Percentiles rank a stretch among this genome's conserved stretches.
phyloP scores from a whole-genome alignment of 2,888 invertebrate genomes.

The Tetheella fluctuosa region DNA sequence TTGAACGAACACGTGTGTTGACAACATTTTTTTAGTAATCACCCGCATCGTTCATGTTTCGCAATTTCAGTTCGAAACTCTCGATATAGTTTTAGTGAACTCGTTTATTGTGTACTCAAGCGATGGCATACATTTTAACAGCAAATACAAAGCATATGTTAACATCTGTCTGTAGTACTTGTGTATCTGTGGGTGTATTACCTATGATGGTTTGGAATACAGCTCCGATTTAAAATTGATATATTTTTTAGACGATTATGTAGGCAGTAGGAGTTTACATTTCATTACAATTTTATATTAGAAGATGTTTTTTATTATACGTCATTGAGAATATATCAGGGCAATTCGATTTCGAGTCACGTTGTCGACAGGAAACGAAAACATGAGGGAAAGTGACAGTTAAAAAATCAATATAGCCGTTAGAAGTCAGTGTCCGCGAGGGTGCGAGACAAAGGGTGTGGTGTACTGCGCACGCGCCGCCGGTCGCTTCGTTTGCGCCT shows the following conservation, averaged over 20 bases:
- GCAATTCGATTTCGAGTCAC: constrained; percentile 13
- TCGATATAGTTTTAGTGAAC: constrained; percentile 5
- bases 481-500: constrained; percentile 47
- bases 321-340: constrained; percentile 17
- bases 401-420: constrained; percentile 83
- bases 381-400: constrained; percentile 66
- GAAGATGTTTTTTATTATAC: not conserved
- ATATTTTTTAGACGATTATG: no score
- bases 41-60: constrained; percentile 66
- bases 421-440: constrained; percentile 73
- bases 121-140: not conserved
- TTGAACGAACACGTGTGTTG: constrained; percentile 80
- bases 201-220: not conserved
- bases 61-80: constrained; percentile 33
- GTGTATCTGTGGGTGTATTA: not conserved
- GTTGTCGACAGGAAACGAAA: constrained; percentile 24
- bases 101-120: constrained; percentile 4
- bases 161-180: not conserved
- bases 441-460: constrained; percentile 69
- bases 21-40: constrained; percentile 65
- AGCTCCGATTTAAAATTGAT: not conserved
- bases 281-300: not conserved
- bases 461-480: constrained; percentile 60
- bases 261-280: no score
- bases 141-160: not conserved